Evolutionary conservation across 2,888 invertebrate species (phyloP), one percentile per base, ranked within the genome.

Genomic region (Melanostoma mellinum): DNA sequence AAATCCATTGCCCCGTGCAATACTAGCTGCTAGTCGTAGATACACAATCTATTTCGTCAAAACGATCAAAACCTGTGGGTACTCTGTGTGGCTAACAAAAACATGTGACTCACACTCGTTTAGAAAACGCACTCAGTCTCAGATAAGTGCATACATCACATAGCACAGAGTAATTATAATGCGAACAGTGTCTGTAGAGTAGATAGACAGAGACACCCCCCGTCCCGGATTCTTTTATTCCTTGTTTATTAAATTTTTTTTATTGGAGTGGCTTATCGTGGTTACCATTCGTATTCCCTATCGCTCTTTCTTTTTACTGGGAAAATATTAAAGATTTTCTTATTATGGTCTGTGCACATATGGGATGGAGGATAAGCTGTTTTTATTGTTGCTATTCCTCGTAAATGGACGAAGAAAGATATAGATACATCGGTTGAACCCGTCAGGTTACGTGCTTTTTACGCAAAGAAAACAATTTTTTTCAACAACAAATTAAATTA

Each of bases 371-470:
- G 63, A 63, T 55, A 68, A 74, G 68, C 73, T 50, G 67, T 74
- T 79, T 74, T 74, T 79, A 79, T 79, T 79, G 74, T 73, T 20
- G 20, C 20, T 20, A 20, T 20, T 60, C 68, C 56, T 74, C 79
- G 63, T 63, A 79, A 68, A 79, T 79, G 74, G 61, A 60, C 42
- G 74, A 56, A 36, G 56, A 78, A 60, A 72, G 72, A 46, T 63
- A 72, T 40, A 38, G 63, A 77, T 71, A 63, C 61, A 77, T 42
- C 44, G 61, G 35, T 61, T 42, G 46, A 61, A 52, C 60, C 72
- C 48, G 77, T 81, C 77, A 72, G 50, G 67, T 77, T 77, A 77
- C 72, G 81, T 81, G 81, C 60, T 68, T 67, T 71, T 67, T 53
- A 71, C 76, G 46, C 74, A 73, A 40, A 38, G 20, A 60, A 48